phyloP scores from a whole-genome alignment of 1,140 invertebrate species.

The Mercenaria mercenaria region DNA sequence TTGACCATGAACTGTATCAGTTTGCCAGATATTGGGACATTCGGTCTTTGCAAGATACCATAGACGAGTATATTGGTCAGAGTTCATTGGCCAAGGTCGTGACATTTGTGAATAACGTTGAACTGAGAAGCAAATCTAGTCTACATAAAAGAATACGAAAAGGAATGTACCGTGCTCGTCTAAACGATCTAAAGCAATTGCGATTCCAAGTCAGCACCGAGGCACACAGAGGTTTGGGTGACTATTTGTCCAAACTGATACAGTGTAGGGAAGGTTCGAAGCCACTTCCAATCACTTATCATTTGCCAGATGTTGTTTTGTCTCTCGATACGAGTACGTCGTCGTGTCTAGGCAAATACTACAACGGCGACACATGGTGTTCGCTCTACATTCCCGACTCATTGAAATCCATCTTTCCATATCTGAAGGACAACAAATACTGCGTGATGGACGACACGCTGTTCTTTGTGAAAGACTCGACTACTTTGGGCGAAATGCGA shows the following conservation, averaged over 20 bases:
- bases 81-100: background rate
- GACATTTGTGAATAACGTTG: background rate
- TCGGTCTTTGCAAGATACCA: background rate
- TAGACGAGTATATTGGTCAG: background rate
- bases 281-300: background rate
- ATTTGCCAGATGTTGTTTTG: background rate
- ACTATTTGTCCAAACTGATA: background rate
- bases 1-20: background rate
- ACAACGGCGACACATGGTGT: slow-evolving; percentile 2
- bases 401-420: background rate
- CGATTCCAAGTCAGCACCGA: background rate
- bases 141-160: background rate
- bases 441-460: slow-evolving; percentile 9
- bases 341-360: background rate
- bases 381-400: background rate
- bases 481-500: background rate
- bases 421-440: slow-evolving; percentile 18
- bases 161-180: background rate
- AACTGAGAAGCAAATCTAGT: background rate
- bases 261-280: background rate
- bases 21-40: background rate
- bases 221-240: background rate
- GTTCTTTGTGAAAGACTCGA: slow-evolving; percentile 9
- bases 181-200: background rate
- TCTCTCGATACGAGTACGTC: background rate